phyloP scores from a whole-genome alignment of 2,888 invertebrate species.

The Eilema griseolum region DNA sequence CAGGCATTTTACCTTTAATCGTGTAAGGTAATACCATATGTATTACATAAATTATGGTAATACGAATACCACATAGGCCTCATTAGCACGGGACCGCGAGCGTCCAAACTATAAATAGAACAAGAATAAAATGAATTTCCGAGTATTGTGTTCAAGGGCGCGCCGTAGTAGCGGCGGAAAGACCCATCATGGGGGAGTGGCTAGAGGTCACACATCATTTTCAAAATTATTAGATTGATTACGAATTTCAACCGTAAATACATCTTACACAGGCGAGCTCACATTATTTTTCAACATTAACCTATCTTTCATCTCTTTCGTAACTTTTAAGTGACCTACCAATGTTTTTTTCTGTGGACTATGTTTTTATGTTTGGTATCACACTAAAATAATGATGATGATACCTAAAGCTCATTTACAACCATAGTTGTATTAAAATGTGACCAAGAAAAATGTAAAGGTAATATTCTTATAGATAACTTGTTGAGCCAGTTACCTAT shows the following conservation, averaged over 20 bases:
- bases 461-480: neutral
- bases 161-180: too few relatives aligned
- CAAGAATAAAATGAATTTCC: too few relatives aligned
- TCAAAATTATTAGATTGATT: neutral
- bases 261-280: slow-evolving; percentile 9
- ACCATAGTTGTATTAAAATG: neutral
- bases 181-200: too few relatives aligned
- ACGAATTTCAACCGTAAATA: slow-evolving; percentile 15
- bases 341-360: too few relatives aligned
- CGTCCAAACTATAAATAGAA: too few relatives aligned
- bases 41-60: too few relatives aligned
- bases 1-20: too few relatives aligned
- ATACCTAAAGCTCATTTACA: neutral
- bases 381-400: neutral
- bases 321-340: slow-evolving; percentile 74
- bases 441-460: slow-evolving; percentile 6
- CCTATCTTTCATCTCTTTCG: slow-evolving; percentile 58
- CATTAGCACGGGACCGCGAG: too few relatives aligned
- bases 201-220: neutral
- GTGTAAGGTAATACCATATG: too few relatives aligned
- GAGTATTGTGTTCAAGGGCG: too few relatives aligned
- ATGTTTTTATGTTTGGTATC: too few relatives aligned
- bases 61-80: too few relatives aligned
- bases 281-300: neutral
- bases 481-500: neutral